phyloP scores from a whole-genome alignment of 2,797 vertebrate genomes.

The Carduelis carduelis region DNA sequence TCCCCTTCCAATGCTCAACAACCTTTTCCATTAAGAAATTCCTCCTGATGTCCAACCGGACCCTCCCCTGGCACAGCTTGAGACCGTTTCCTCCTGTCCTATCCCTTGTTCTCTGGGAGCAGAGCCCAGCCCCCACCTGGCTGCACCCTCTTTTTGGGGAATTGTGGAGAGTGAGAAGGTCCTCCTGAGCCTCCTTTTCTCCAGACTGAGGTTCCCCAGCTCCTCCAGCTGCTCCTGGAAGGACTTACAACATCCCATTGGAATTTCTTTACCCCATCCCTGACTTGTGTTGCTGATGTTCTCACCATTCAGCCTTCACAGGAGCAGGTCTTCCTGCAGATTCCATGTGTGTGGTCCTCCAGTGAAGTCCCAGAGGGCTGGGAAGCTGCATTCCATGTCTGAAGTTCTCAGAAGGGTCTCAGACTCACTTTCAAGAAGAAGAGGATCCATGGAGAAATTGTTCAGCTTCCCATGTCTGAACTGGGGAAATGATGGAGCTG shows the following conservation, averaged over 20 bases:
- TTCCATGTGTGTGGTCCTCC: not conserved
- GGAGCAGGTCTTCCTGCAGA: not conserved
- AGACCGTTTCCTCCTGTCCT: accelerated
- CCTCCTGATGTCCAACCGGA: not conserved
- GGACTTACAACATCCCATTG: not conserved
- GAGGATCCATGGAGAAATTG: not conserved
- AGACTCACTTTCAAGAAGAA: not conserved
- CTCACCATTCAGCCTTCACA: not conserved
- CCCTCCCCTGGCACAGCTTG: not conserved
- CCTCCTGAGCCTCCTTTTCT: not conserved
- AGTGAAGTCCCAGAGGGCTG: not conserved
- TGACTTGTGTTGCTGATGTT: not conserved
- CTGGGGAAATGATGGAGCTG: not conserved
- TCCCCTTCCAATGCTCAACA: not conserved
- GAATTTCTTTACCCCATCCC: not conserved
- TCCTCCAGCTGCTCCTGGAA: not conserved
- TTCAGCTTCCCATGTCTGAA: not conserved
- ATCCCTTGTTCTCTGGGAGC: not conserved
- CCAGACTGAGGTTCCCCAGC: accelerated
- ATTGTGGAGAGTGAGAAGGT: not conserved
- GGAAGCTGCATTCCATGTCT: not conserved
- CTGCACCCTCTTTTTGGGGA: not conserved
- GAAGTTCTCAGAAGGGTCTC: not conserved
- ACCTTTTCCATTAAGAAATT: not conserved
- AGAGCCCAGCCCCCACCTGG: accelerated